A percentile compares a stretch with the other conserved stretches of the same genome.
Evolutionary conservation across 2,888 invertebrate species (phyloP).

Genomic region (Pterobdella sp.): DNA sequence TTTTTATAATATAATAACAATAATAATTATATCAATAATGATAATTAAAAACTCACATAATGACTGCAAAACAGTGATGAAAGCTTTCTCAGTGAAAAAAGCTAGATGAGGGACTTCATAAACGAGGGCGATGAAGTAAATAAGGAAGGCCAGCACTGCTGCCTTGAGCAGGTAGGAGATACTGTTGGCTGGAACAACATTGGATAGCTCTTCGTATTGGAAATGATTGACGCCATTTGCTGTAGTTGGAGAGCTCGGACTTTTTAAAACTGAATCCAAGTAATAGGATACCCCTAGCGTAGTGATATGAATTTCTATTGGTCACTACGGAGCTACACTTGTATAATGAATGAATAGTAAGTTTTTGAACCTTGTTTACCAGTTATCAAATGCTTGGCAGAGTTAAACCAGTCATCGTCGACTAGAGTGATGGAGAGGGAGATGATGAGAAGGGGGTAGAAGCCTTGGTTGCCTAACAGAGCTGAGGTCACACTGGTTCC

Average conservation of each 20-base stretch:
- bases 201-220: too few species aligned
- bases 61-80: not conserved
- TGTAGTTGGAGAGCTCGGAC: too few species aligned
- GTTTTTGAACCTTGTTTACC: not conserved
- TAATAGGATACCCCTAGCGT: too few species aligned
- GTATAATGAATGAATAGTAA: too few species aligned
- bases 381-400: not conserved
- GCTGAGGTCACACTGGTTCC: not conserved
- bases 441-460: constrained; percentile 25
- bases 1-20: too few species aligned
- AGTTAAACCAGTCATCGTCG: constrained; percentile 20
- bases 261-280: too few species aligned
- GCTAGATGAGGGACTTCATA: constrained; percentile 3
- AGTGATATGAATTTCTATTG: too few species aligned
- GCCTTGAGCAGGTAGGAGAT: not conserved
- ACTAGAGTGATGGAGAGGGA: constrained; percentile 19
- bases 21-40: too few species aligned
- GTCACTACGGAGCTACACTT: too few species aligned
- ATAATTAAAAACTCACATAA: not conserved
- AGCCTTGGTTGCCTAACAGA: constrained; percentile 23
- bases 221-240: too few species aligned
- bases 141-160: not conserved
- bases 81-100: not conserved
- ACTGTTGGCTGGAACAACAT: not conserved
- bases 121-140: not conserved